phyloP scores from a whole-genome alignment of 2,888 invertebrate genomes.

The Drymonia ruficornis region DNA sequence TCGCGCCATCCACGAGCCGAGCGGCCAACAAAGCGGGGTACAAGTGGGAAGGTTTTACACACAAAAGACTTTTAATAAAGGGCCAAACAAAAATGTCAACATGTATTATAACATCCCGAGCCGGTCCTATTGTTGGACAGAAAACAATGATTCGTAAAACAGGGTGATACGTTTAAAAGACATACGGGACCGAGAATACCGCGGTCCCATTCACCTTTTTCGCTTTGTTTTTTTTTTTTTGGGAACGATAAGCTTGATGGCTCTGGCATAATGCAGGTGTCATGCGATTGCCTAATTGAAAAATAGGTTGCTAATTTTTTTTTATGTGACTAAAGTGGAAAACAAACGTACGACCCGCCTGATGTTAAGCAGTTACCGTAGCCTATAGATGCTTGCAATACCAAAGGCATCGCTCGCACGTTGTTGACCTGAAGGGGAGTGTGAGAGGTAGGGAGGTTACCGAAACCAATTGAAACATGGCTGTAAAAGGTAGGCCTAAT shows the following conservation, averaged over 20 bases:
- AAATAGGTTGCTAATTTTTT: not conserved
- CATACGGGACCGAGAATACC: slow-evolving; percentile 29
- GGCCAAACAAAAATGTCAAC: slow-evolving; percentile 76
- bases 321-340: no score
- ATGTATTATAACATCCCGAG: slow-evolving; percentile 43
- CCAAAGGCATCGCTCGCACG: no score
- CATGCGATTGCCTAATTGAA: not conserved
- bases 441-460: no score
- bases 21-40: slow-evolving; percentile 27
- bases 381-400: no score
- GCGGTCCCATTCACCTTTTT: slow-evolving; percentile 9
- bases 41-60: slow-evolving; percentile 45
- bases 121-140: slow-evolving; percentile 34
- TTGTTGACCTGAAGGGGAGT: no score
- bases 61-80: slow-evolving; percentile 68
- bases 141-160: slow-evolving; percentile 37
- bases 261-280: not conserved
- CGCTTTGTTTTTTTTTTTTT: slow-evolving; percentile 15
- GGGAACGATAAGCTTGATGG: not conserved
- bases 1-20: slow-evolving; percentile 20
- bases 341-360: no score
- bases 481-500: no score
- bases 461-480: no score
- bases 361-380: no score
- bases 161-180: slow-evolving; percentile 32